These are phyloP conservation scores for Hirtodrosophila histrioides DNA, from an alignment of 2,888 invertebrate genomes.

Conservation along the genomic window DNA sequence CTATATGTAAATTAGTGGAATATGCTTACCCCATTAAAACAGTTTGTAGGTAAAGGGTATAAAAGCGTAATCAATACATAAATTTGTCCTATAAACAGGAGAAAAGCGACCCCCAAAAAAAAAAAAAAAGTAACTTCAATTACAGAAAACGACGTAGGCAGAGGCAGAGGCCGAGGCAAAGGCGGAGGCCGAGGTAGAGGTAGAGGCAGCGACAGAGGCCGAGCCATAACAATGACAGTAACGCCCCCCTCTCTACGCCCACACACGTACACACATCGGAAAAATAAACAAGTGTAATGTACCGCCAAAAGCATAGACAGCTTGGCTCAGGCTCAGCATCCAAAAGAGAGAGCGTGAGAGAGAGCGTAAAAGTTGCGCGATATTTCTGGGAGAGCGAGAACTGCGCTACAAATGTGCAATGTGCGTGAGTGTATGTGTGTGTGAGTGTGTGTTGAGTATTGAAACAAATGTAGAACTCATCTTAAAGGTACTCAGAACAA, in stretches of 20 bases:
- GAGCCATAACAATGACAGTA: slow-evolving; percentile 75
- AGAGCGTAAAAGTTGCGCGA: slow-evolving; percentile 47
- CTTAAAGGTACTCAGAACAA: slow-evolving; percentile 50
- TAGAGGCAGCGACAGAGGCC: slow-evolving; percentile 16
- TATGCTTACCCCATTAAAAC: background rate
- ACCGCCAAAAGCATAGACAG: slow-evolving; percentile 80
- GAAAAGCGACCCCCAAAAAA: slow-evolving; percentile 66
- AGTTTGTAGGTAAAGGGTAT: slow-evolving; percentile 16
- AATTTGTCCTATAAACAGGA: slow-evolving; percentile 80
- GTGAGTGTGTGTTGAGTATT: background rate
- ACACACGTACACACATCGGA: slow-evolving; percentile 26
- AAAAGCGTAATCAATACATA: slow-evolving; percentile 78
- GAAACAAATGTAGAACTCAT: slow-evolving; percentile 39
- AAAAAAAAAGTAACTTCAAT: slow-evolving; percentile 47
- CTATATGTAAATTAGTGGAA: too few species aligned
- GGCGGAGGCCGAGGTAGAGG: background rate
- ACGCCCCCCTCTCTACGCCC: slow-evolving; percentile 56
- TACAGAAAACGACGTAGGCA: slow-evolving; percentile 36
- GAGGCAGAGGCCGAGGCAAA: slow-evolving; percentile 1
- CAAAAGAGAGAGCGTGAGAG: background rate
- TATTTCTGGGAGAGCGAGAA: slow-evolving; percentile 57
- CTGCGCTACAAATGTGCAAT: slow-evolving; percentile 27
- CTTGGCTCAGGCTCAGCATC: slow-evolving; percentile 70
- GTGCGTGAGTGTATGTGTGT: slow-evolving; percentile 4
- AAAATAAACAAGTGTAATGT: slow-evolving; percentile 72